phyloP scores from a whole-genome alignment of 2,888 invertebrate species.

The Colostygia pectinataria region DNA sequence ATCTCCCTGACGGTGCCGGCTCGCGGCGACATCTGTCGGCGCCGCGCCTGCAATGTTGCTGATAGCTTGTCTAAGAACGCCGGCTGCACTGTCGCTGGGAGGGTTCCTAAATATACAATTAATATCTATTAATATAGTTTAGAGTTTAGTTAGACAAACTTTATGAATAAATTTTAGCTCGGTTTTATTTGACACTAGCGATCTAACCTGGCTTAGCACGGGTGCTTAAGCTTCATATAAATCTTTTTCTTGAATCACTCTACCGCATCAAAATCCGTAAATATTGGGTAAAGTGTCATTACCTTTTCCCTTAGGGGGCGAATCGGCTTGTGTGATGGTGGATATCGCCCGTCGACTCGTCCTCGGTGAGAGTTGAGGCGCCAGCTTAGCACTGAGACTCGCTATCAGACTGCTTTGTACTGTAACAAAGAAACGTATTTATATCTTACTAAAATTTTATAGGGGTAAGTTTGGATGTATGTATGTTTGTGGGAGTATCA shows the following conservation, averaged over 20 bases:
- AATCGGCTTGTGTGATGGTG: constrained; percentile 65
- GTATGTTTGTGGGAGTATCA: no score
- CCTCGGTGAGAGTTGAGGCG: constrained; percentile 84
- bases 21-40: constrained; percentile 72
- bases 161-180: no score
- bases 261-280: no score
- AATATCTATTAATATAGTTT: not conserved
- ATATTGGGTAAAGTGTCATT: not conserved
- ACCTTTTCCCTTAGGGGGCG: constrained; percentile 78
- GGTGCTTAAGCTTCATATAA: no score
- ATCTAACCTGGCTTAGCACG: no score
- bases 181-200: no score
- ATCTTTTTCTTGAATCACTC: no score
- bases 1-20: constrained; percentile 88
- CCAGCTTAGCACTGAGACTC: constrained; percentile 87
- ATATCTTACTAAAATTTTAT: no score
- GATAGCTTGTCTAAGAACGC: constrained; percentile 91
- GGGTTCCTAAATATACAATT: constrained; percentile 25
- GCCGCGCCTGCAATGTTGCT: constrained; percentile 86
- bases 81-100: constrained; percentile 53
- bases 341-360: constrained; percentile 72
- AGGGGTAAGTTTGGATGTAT: no score
- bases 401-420: constrained; percentile 87
- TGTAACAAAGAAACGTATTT: constrained; percentile 28
- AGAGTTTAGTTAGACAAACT: no score